phyloP scores from a whole-genome alignment of 2,797 vertebrate species.

The Cottoperca gobio region DNA sequence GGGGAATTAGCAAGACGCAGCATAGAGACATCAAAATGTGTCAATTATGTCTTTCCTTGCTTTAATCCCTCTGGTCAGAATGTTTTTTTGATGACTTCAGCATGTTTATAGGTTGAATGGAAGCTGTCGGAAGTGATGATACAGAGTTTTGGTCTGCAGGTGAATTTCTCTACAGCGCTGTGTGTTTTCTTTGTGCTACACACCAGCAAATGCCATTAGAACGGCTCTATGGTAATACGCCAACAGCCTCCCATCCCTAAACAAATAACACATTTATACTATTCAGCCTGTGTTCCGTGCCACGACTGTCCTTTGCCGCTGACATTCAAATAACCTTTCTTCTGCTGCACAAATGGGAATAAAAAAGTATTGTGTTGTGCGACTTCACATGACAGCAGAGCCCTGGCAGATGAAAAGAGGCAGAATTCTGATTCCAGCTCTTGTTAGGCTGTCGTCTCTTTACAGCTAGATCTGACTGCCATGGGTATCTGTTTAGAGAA shows the following conservation, averaged over 20 bases:
- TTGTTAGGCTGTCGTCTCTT: constrained; percentile 76
- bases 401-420: constrained; percentile 72
- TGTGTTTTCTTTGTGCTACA: constrained; percentile 46
- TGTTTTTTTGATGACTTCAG: constrained; percentile 68
- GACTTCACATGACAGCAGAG: constrained; percentile 70
- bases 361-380: constrained; percentile 72
- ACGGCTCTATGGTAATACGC: constrained; percentile 65
- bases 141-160: constrained; percentile 60
- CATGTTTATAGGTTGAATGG: constrained; percentile 58
- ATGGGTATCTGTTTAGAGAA: constrained; percentile 67
- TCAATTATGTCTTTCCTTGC: constrained; percentile 71
- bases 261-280: constrained; percentile 81
- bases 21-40: constrained; percentile 75
- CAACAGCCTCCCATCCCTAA: constrained; percentile 71
- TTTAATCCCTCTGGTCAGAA: constrained; percentile 65
- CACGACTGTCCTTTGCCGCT: constrained; percentile 74
- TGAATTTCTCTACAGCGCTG: constrained; percentile 51
- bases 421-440: constrained; percentile 73
- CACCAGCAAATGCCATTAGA: constrained; percentile 65
- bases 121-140: constrained; percentile 64
- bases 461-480: constrained; percentile 68
- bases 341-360: constrained; percentile 75
- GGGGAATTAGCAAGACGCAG: constrained; percentile 69
- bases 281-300: constrained; percentile 68
- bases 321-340: constrained; percentile 86